A percentile compares a stretch with the other conserved stretches of the same genome.
These are phyloP conservation scores for Capreolus pygargus DNA, from an alignment of 2,113 vertebrate genomes.

Conservation along the genomic window DNA sequence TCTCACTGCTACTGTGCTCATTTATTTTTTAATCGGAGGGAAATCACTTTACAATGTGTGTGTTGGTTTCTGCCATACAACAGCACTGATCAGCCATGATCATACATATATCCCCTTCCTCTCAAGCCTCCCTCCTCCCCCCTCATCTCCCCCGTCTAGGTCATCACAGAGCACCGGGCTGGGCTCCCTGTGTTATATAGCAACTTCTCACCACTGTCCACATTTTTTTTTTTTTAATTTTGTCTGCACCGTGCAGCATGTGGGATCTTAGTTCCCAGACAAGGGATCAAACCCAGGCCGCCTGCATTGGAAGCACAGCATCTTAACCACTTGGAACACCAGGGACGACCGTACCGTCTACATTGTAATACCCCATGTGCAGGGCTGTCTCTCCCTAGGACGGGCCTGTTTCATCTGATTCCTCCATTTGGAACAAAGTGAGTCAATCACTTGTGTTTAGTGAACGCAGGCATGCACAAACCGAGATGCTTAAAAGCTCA, in stretches of 20 bases:
- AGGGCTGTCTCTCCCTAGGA: neutral
- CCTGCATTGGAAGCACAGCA: neutral
- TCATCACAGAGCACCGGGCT: neutral
- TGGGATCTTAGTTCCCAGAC: neutral
- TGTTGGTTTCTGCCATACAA: neutral
- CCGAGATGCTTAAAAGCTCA: neutral
- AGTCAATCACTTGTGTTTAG: neutral
- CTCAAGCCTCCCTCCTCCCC: neutral
- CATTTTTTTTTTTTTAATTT: neutral
- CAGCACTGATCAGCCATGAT: neutral
- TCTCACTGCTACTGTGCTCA: neutral
- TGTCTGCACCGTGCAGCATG: neutral
- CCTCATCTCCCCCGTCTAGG: neutral
- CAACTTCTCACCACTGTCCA: neutral
- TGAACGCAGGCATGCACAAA: neutral
- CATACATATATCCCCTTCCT: neutral
- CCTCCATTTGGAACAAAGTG: neutral
- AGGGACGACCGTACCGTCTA: neutral
- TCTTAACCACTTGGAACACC: neutral
- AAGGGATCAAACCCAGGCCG: neutral
- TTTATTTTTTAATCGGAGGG: neutral
- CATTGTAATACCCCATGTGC: accelerated
- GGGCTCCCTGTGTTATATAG: neutral
- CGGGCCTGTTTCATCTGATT: neutral
- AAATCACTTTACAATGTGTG: neutral